A percentile compares a stretch with the other conserved stretches of the same genome.
These are phyloP conservation scores for Chrysotoxum bicinctum DNA, from an alignment of 2,888 invertebrate species.

Conservation along the genomic window DNA sequence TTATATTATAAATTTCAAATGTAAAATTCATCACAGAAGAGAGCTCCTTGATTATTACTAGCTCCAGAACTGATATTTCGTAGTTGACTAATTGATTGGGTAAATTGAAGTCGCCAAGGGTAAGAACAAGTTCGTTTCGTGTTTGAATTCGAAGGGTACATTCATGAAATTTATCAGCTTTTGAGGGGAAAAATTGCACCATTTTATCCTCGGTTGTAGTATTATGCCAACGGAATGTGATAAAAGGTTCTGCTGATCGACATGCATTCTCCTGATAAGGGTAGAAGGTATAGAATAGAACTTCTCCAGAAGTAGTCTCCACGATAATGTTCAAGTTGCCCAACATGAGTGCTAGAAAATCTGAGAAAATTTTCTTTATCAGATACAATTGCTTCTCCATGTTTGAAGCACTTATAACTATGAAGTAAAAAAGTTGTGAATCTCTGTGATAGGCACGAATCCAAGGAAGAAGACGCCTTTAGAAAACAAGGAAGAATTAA, in stretches of 20 bases:
- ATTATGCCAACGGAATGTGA: not conserved
- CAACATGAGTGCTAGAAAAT: not conserved
- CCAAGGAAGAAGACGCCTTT: not conserved
- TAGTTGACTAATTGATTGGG: not conserved
- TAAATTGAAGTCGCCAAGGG: not conserved
- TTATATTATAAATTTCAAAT: not conserved
- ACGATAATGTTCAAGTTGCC: not conserved
- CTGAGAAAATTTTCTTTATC: not conserved
- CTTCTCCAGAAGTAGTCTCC: not conserved
- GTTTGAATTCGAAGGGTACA: conserved; percentile 6
- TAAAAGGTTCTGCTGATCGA: not conserved
- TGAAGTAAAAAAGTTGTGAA: not conserved
- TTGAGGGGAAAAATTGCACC: not conserved
- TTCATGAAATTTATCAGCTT: not conserved
- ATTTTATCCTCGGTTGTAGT: too few relatives aligned
- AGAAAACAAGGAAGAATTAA: not conserved
- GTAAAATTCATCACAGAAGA: not conserved
- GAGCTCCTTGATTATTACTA: not conserved
- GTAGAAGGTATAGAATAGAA: conserved; percentile 1
- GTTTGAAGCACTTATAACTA: not conserved
- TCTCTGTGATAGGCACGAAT: not conserved
- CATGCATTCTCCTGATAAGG: not conserved
- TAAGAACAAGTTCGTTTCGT: not conserved
- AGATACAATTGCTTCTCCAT: not conserved
- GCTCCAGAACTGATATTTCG: not conserved